These are phyloP conservation scores for Pristionchus maxplancki DNA, from an alignment of 2,888 invertebrate species.

Conservation along the genomic window DNA sequence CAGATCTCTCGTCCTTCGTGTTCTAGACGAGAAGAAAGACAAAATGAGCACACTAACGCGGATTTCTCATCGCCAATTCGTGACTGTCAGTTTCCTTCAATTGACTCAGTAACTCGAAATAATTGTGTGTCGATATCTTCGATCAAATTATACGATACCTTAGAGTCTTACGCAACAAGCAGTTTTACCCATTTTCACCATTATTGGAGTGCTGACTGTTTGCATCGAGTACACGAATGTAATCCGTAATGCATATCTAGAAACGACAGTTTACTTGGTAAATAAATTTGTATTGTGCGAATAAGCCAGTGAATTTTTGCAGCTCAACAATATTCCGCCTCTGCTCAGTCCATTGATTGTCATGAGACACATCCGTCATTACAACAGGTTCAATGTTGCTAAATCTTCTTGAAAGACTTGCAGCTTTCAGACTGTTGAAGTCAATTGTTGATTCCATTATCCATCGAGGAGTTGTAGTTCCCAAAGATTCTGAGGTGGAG, in stretches of 20 bases:
- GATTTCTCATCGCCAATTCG: neutral
- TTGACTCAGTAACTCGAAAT: too few species aligned
- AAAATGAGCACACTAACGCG: neutral
- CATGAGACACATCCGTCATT: slow-evolving; percentile 9
- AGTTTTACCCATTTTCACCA: neutral
- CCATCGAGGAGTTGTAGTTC: neutral
- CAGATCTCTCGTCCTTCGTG: neutral
- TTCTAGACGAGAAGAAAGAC: slow-evolving; percentile 8
- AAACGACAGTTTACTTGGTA: neutral
- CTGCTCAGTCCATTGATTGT: neutral
- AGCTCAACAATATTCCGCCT: neutral
- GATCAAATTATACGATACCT: neutral
- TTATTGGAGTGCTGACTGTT: neutral
- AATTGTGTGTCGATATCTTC: neutral
- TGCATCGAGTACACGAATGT: neutral
- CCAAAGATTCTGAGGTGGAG: neutral
- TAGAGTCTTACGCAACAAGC: slow-evolving; percentile 6
- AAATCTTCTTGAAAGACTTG: neutral
- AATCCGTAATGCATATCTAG: neutral
- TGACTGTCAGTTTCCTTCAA: neutral
- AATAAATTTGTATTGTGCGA: too few species aligned
- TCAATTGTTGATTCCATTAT: neutral
- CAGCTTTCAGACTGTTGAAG: neutral
- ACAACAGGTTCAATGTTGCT: neutral
- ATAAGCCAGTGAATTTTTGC: neutral